phyloP scores from a whole-genome alignment of 2,113 vertebrate species.

The Nycticorax nycticorax region DNA sequence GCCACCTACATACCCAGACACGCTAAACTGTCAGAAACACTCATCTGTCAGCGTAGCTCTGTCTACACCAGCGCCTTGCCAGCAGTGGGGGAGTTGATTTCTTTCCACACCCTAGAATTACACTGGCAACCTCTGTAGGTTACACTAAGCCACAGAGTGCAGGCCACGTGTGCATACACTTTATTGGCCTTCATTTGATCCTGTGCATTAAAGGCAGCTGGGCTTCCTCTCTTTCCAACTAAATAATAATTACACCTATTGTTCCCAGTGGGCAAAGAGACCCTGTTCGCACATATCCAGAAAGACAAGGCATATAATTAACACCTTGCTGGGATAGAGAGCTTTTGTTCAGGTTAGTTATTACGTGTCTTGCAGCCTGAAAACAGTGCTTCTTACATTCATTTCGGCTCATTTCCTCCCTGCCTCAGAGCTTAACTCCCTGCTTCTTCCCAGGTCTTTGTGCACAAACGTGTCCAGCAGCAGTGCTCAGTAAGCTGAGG shows the following conservation, averaged over 20 bases:
- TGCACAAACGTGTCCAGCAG: neutral
- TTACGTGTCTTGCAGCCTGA: constrained; percentile 26
- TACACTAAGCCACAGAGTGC: constrained; percentile 31
- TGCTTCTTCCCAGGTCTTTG: neutral
- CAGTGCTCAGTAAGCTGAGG: neutral
- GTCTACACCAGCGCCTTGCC: constrained; percentile 48
- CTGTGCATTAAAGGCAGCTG: constrained; percentile 55
- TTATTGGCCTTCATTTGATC: constrained; percentile 69
- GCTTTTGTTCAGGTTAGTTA: constrained; percentile 52
- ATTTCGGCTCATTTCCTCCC: constrained; percentile 30
- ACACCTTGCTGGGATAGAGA: constrained; percentile 35
- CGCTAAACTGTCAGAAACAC: constrained; percentile 48
- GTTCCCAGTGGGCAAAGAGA: constrained; percentile 43
- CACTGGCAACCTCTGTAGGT: constrained; percentile 49
- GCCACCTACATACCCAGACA: constrained; percentile 29
- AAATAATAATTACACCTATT: constrained; percentile 58
- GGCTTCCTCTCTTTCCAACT: constrained; percentile 44
- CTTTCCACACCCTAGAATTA: constrained; percentile 66
- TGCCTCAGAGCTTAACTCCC: neutral
- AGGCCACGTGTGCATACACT: constrained; percentile 21
- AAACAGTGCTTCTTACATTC: constrained; percentile 28
- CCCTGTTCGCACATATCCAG: neutral
- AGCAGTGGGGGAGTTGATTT: constrained; percentile 53
- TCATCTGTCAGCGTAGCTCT: constrained; percentile 57
- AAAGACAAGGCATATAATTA: constrained; percentile 44